Evolutionary conservation across 2,113 vertebrate species (phyloP).

Genomic region (Malurus cyaneus): DNA sequence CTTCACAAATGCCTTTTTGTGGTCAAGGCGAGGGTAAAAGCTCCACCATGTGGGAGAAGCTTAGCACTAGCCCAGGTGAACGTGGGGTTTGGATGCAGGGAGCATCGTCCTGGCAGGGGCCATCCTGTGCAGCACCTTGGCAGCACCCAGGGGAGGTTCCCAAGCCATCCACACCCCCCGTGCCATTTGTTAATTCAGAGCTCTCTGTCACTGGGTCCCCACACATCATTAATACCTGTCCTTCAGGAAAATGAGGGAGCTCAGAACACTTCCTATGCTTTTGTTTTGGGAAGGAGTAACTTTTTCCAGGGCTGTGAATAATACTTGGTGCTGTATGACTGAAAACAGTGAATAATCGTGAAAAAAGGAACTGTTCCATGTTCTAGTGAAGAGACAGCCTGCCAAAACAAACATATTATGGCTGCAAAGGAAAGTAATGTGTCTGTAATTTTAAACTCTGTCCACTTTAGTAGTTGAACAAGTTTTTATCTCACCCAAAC

Average conservation of each 20-base stretch:
- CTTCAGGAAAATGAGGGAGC: not conserved
- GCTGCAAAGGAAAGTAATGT: conserved; percentile 58
- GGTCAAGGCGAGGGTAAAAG: conserved; percentile 62
- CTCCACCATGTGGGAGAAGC: conserved; percentile 69
- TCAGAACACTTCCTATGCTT: conserved; percentile 4
- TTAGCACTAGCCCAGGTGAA: conserved; percentile 54
- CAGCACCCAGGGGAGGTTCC: not conserved
- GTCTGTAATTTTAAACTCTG: conserved; percentile 65
- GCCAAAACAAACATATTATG: conserved; percentile 65
- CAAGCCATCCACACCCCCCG: fast-evolving
- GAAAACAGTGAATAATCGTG: conserved; percentile 50
- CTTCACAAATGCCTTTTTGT: not conserved
- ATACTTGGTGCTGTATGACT: conserved; percentile 30
- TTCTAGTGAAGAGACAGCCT: not conserved
- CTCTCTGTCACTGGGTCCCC: not conserved
- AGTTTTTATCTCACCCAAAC: conserved; percentile 48
- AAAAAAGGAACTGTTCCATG: conserved; percentile 50
- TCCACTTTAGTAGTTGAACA: conserved; percentile 54
- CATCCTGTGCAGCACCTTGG: too few species aligned
- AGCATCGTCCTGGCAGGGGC: fast-evolving
- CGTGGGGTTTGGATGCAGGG: not conserved
- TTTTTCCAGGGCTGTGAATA: conserved; percentile 62
- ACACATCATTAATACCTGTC: not conserved
- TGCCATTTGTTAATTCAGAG: not conserved
- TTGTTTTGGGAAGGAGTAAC: conserved; percentile 26